Evolutionary conservation across 2,797 vertebrate species (phyloP), one percentile per base, ranked within the genome.

Genomic region (Tragopan temminckii): DNA sequence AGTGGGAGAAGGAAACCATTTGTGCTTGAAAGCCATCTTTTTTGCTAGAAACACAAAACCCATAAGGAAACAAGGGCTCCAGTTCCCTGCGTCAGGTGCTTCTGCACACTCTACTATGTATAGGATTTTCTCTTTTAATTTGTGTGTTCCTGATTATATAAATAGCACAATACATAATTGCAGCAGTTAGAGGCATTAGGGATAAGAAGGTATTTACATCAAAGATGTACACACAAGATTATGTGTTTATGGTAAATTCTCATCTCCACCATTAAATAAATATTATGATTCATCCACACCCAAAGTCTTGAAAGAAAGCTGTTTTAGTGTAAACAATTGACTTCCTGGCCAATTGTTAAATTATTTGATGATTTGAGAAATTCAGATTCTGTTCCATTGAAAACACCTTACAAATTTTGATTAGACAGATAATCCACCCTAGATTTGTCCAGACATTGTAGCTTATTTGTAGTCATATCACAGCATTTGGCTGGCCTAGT

Each of bases 251-350:
- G 64, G 76, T 46, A 64, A 88, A 79, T 55, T 91, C 93, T 95
- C 90, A 95, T 93, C 93, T 88, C 43, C 55, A 48, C 81, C 80
- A 80, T 92, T 92, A 95, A 93, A 89, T 92, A 95, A 96, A 94
- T 96, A 95, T 93, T 93, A 80, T 93, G 90, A 55, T 92, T 92
- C 66, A 75, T 71, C 81, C 94, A 93, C 93, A 94, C 94, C 92
- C 76, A 48, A 35, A 89, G 74, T 63, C 85, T 83, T 95, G 92
- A 93, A 95, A 95, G 92, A 66, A 93, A 90, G 86, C 58, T 94
- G 80, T 7, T 93, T 95, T 76, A 94, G 72, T 89, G 85, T 80
- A 95, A 95, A 95, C 87, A 92, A 62, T 58, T 71, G 52, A 76
- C 85, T 92, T 97, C 94, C 94, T 94, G 89, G 72, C 59, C 81